Base-by-base conservation (phyloP, 1,140 invertebrate species). In the Euglossa dilemma region DNA sequence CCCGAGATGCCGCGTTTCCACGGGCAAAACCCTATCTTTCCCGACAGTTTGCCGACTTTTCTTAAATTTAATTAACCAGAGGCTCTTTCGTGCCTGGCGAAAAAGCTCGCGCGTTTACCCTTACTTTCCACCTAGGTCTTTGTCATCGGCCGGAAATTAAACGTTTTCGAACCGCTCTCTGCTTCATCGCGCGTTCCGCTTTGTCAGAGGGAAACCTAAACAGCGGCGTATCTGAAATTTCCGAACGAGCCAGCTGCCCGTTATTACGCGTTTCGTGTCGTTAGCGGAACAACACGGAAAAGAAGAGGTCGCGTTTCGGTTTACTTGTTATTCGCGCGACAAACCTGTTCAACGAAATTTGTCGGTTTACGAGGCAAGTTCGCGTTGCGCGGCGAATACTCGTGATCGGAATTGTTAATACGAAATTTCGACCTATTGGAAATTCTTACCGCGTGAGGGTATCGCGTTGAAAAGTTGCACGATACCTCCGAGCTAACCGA, bases 361-460 rank as follows among this genome's bases (percentile, higher is more conserved):
- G 72, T 20, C 73, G 43, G 63, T 76, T 82, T 76, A 76, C 80
- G 25, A 54, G 12, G 20, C 80, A 28, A 67, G 72, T 57, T 67
- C 71, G 61, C 72, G 80, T 36, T 45, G 52, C 71, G 75, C 52
- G 79, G 45, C 57, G 43, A 52, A 3, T 18, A 36, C 63, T 36
- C 59, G 80, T 76, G 80, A 82, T 69, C 63, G 54, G 80, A 82
- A 82, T 82, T 50, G 73, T 72, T 82, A 82, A 82, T 82, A 56
- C 45, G 12, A 57, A 64, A 76, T 67, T 73, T 47, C 36, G n/a
- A 59, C 12, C 25, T 20, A 52, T 76, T 82, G 61, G 54, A 76
- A 69, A 82, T 82, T 82, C 80, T 50, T 74, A 50, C 28, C 50
- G 63, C 72, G 80, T 25, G 20, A 8, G 43, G 28, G 61, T 71